A percentile compares a stretch with the other conserved stretches of the same genome.
These are phyloP conservation scores for Psammodynastes pulverulentus DNA, from an alignment of 2,113 vertebrate genomes.

Conservation along the genomic window DNA sequence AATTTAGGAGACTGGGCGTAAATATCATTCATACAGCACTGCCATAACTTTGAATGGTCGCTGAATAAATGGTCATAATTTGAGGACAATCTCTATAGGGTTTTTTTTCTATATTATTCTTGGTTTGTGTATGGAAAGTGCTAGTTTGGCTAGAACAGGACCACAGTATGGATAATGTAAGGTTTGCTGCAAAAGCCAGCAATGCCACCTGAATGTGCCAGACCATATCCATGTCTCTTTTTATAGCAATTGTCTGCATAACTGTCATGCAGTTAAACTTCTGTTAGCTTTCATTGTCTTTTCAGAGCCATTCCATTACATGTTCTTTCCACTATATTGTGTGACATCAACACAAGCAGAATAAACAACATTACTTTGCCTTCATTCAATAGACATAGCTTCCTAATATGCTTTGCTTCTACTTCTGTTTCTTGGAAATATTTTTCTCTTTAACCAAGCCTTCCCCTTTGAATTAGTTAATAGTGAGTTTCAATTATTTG, in stretches of 20 bases:
- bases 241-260: neutral
- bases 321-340: neutral
- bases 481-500: neutral
- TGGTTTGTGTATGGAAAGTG: neutral
- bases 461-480: neutral
- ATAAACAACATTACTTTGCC: neutral
- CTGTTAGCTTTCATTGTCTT: neutral
- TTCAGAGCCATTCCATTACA: neutral
- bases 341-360: neutral
- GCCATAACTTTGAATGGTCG: neutral
- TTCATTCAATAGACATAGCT: neutral
- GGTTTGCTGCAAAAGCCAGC: neutral
- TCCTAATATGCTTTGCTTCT: neutral
- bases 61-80: neutral
- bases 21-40: neutral
- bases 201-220: neutral
- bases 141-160: neutral
- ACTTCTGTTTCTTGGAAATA: neutral
- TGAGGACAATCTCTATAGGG: neutral
- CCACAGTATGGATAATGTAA: neutral
- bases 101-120: neutral
- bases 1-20: neutral
- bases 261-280: neutral
- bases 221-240: neutral
- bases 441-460: neutral